These are phyloP conservation scores for Germaria angustata DNA, from an alignment of 2,888 invertebrate species.

Conservation along the genomic window DNA sequence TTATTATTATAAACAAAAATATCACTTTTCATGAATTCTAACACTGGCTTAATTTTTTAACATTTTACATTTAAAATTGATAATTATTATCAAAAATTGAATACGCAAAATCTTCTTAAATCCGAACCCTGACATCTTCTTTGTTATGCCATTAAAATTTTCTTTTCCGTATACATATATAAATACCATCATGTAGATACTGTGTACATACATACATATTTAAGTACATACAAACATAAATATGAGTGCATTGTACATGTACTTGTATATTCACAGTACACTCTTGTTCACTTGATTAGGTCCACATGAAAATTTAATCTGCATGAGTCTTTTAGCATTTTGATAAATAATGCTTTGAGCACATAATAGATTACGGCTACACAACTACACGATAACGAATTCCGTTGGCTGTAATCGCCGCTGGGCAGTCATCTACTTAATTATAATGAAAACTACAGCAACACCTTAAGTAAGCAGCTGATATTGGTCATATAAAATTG, in stretches of 20 bases:
- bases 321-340: no score
- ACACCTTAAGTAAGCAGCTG: no score
- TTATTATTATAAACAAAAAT: no score
- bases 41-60: background rate
- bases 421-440: no score
- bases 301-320: background rate
- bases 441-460: no score
- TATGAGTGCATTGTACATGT: background rate
- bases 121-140: constrained; percentile 17
- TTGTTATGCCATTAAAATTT: constrained; percentile 35
- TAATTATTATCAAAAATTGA: background rate
- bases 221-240: background rate
- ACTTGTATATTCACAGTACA: background rate
- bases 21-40: no score
- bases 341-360: no score
- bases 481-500: no score
- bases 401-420: no score
- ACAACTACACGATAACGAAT: no score
- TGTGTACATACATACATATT: background rate
- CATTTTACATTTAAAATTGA: background rate
- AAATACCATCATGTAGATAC: background rate
- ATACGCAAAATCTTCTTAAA: constrained; percentile 6
- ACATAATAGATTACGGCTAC: no score
- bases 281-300: background rate
- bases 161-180: constrained; percentile 32